Conservation (phyloP, 2,797 vertebrate genomes). For the Botia kubotai region DNA sequence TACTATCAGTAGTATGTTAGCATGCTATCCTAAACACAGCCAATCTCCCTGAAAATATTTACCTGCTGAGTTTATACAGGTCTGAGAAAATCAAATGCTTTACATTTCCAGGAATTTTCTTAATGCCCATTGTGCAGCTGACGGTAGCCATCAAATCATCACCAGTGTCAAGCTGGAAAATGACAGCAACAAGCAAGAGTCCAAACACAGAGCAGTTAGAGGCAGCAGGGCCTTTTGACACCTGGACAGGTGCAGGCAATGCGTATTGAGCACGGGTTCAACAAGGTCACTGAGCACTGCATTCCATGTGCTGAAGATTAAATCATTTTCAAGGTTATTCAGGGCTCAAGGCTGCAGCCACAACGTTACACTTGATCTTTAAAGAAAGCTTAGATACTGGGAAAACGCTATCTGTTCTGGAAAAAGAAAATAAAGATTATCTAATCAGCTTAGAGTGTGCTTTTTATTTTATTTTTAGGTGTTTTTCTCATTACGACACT, state of each 20-base stretch:
- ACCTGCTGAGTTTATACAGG: slow-evolving; percentile 35
- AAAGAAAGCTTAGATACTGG: slow-evolving; percentile 6
- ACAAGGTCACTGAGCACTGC: slow-evolving; percentile 23
- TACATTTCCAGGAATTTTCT: slow-evolving; percentile 28
- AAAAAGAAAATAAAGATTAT: slow-evolving; percentile 39
- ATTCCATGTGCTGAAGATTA: slow-evolving; percentile 46
- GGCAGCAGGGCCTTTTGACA: slow-evolving; percentile 19
- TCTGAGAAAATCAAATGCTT: slow-evolving; percentile 10
- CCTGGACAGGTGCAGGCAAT: slow-evolving; percentile 23
- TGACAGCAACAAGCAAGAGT: slow-evolving; percentile 29
- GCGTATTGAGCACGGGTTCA: slow-evolving; percentile 12
- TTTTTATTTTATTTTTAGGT: slow-evolving; percentile 1
- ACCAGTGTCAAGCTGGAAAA: slow-evolving; percentile 32
- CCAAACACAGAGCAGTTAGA: slow-evolving; percentile 22
- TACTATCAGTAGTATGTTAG: too few species aligned
- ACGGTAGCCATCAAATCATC: slow-evolving; percentile 9
- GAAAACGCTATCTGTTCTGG: slow-evolving; percentile 22
- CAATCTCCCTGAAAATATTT: slow-evolving; percentile 48
- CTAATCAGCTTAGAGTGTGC: slow-evolving; percentile 23
- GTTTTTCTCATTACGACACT: slow-evolving; percentile 5
- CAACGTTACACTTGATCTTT: slow-evolving; percentile 20
- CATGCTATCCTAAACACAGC: slow-evolving; percentile 36
- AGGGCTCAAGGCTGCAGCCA: slow-evolving; percentile 30
- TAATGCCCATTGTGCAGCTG: slow-evolving; percentile 20
- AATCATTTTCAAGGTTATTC: slow-evolving; percentile 54